These are phyloP conservation scores for Pteronotus mesoamericanus DNA, from an alignment of 2,797 vertebrate genomes.

Conservation along the genomic window DNA sequence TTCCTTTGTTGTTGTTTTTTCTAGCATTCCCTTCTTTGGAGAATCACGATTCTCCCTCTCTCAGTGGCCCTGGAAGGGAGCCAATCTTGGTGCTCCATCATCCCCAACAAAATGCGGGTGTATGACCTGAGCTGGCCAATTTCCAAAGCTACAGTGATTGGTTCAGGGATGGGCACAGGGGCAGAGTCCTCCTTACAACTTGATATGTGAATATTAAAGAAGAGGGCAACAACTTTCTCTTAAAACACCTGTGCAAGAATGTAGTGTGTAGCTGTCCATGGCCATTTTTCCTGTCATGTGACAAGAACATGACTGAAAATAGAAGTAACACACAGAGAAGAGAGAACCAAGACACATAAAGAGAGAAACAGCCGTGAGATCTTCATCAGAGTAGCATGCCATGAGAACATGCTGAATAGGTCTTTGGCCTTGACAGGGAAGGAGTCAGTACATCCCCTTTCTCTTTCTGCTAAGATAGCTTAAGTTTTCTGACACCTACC, in stretches of 20 bases:
- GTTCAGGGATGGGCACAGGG: not conserved
- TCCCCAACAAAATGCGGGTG: not conserved
- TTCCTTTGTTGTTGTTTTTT: not conserved
- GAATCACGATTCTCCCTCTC: not conserved
- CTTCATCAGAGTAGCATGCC: not conserved
- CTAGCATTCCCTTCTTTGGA: not conserved
- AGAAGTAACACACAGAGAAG: not conserved
- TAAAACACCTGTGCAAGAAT: not conserved
- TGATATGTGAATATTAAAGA: not conserved
- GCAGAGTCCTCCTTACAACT: not conserved
- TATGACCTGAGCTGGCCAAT: not conserved
- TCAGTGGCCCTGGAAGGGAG: not conserved
- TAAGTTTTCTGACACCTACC: slow-evolving; percentile 31
- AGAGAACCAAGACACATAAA: not conserved
- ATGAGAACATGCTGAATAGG: not conserved
- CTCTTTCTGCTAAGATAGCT: not conserved
- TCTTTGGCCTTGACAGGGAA: not conserved
- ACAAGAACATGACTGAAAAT: not conserved
- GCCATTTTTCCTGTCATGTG: not conserved
- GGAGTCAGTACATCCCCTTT: not conserved
- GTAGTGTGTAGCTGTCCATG: not conserved
- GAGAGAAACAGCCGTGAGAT: not conserved
- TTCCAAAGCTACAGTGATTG: not conserved
- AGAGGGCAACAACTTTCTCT: not conserved
- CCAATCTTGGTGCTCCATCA: not conserved